Percentiles rank a stretch among this genome's conserved stretches.
Conservation (phyloP, 2,797 vertebrate genomes). For the Falco concolor region DNA sequence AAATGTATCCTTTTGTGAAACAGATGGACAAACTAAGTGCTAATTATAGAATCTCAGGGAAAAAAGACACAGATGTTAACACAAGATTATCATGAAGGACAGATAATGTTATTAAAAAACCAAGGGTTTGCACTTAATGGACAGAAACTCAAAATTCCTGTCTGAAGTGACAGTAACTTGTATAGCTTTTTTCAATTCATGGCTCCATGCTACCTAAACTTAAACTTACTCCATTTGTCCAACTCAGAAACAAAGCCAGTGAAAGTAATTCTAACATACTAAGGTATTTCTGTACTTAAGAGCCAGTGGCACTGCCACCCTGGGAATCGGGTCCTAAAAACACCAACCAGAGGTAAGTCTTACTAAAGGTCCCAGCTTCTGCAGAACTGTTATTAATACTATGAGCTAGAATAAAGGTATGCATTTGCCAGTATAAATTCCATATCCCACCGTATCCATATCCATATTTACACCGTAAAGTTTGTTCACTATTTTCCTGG, state of each 20-base stretch:
- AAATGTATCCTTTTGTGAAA: conserved; percentile 4
- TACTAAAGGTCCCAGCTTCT: not conserved
- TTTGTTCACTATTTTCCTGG: not conserved
- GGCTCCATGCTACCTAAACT: not conserved
- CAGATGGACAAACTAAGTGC: not conserved
- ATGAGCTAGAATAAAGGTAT: not conserved
- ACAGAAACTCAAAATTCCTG: not conserved
- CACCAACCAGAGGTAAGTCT: not conserved
- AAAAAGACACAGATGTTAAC: conserved; percentile 10
- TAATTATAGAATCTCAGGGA: not conserved
- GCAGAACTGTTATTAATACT: not conserved
- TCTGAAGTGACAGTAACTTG: not conserved
- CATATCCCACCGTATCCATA: not conserved
- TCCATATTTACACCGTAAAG: not conserved
- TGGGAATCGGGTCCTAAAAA: not conserved
- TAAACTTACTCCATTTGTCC: not conserved
- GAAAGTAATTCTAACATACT: not conserved
- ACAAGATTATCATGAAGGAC: not conserved
- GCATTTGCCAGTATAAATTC: not conserved
- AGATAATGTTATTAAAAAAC: not conserved
- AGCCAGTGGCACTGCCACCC: not conserved
- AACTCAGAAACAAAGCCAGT: not conserved
- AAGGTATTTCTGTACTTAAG: not conserved
- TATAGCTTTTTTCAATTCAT: not conserved
- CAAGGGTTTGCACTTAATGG: not conserved